Base-by-base conservation (phyloP, 2,797 vertebrate genomes). In the Melanotaenia nigrans region DNA sequence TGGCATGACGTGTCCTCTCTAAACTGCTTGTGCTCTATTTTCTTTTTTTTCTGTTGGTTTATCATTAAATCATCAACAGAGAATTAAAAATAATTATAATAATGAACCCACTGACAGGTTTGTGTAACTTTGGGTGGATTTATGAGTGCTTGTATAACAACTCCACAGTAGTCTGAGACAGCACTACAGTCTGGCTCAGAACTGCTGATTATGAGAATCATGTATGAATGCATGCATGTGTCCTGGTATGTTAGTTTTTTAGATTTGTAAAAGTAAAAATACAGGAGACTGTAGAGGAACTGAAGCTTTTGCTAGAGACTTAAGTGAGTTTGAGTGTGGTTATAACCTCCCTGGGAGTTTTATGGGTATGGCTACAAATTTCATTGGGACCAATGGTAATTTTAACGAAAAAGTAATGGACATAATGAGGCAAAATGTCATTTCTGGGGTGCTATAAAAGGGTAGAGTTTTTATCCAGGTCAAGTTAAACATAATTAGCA, bases 51-150 rank as follows among this genome's bases (percentile, higher is more conserved):
- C 84, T 88, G 86, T 88, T 89, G 71, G 71, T 88, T 89, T 83
- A 92, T 90, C 83, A 86, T 91, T 87, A 89, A 91, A 88, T 92
- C 89, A 86, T 92, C 86, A 90, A 89, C 88, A 89, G 80, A 90
- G 90, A 89, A 91, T 93, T 89, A 87, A 33, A 90, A 84, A 84
- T 85, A 91, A 94, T 94, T 92, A 93, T 87, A 75, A 78, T 87
- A 90, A 93, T 90, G 84, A 91, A 90, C 84, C 67, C 79, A 84
- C 79, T 84, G 86, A 92, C 90, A 92, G 86, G 78, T 91, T 93
- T 84, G 92, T 86, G 79, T 71, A 86, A 88, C 81, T 83, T 75
- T 71, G 77, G 81, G 71, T 75, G 68, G 73, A 92, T 92, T 92
- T 88, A 91, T 80, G 85, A 86, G 68, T 53, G 79, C 81, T 85